These are phyloP conservation scores for Lanius ludovicianus DNA, from an alignment of 2,113 vertebrate genomes.

Conservation along the genomic window DNA sequence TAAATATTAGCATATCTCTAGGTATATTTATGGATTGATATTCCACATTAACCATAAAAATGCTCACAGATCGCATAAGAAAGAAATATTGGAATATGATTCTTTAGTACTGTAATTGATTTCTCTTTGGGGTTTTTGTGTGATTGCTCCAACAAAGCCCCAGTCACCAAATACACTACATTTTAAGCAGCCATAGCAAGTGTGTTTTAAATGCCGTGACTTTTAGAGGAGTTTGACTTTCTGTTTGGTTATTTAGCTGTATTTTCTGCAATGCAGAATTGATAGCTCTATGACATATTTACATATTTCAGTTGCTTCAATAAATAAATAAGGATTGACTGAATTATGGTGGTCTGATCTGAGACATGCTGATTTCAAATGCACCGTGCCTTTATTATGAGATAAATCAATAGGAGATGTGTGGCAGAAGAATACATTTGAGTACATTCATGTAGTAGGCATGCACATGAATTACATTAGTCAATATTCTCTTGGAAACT, in stretches of 20 bases:
- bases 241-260: not conserved
- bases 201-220: not conserved
- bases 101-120: not conserved
- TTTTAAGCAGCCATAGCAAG: not conserved
- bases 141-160: not conserved
- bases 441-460: not conserved
- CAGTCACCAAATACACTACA: not conserved
- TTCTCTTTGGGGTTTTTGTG: not conserved
- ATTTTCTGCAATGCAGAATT: not conserved
- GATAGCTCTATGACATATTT: not conserved
- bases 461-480: not conserved
- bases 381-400: not conserved
- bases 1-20: not conserved
- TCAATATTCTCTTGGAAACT: not conserved
- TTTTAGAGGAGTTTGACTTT: not conserved
- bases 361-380: not conserved
- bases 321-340: not conserved
- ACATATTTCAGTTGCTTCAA: not conserved
- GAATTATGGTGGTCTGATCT: not conserved
- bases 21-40: not conserved
- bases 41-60: not conserved
- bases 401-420: not conserved
- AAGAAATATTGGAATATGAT: not conserved
- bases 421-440: not conserved
- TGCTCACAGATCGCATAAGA: not conserved